Conservation (phyloP, 2,888 invertebrate species). For the Synanthedon formicaeformis region DNA sequence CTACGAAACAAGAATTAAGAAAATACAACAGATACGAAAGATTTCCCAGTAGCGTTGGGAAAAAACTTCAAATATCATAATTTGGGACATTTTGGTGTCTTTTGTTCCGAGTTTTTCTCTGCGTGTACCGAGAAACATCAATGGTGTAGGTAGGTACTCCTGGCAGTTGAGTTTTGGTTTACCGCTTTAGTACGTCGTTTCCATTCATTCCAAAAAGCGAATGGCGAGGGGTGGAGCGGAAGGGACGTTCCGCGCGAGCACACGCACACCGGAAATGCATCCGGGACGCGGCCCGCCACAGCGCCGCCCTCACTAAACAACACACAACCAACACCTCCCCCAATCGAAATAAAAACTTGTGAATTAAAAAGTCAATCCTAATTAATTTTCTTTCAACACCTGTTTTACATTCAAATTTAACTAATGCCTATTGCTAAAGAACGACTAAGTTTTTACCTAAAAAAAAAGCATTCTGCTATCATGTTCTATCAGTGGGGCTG, state of each 20-base stretch:
- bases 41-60: neutral
- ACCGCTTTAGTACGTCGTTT: conserved; percentile 17
- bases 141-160: conserved; percentile 1
- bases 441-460: too few relatives aligned
- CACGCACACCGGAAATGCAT: conserved; percentile 59
- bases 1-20: neutral
- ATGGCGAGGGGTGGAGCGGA: conserved; percentile 57
- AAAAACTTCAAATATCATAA: too few relatives aligned
- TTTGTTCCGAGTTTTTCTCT: too few relatives aligned
- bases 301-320: conserved; percentile 23
- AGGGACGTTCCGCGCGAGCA: conserved; percentile 61
- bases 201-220: conserved; percentile 41
- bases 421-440: too few relatives aligned
- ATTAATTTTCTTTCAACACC: neutral
- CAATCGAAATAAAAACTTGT: conserved; percentile 1
- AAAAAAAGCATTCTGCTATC: too few relatives aligned
- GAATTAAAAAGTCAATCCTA: neutral
- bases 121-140: too few relatives aligned
- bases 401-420: neutral
- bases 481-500: too few relatives aligned
- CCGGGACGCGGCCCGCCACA: conserved; percentile 61
- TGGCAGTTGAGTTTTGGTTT: conserved; percentile 30
- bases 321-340: conserved; percentile 29
- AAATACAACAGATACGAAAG: neutral
- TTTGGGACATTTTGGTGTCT: too few relatives aligned